Base-by-base conservation (phyloP, 2,113 vertebrate species). In the Gobius niger region DNA sequence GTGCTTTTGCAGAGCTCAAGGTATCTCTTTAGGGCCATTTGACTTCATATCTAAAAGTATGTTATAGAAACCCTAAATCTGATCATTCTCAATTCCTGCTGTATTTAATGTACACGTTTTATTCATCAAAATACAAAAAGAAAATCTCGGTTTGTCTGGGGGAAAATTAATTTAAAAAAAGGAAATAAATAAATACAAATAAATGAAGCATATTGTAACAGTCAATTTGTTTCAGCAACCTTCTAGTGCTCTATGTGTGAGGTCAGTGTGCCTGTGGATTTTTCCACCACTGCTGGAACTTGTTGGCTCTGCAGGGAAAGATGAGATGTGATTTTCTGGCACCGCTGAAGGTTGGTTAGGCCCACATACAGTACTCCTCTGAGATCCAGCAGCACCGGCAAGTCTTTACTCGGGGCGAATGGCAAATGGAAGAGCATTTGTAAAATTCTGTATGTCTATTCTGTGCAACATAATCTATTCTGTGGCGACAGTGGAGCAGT, bases 391-490 rank as follows among this genome's bases (percentile, higher is more conserved):
- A 62, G 66, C 68, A 57, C 9, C 51, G 78, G 75, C 78, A 69
- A 81, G 54, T 62, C 65, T 80, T 59, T 74, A 70, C 77, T 84
- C 68, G 0, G 73, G 82, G 78, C 63, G 72, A 85, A 73, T 80
- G 61, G 67, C 79, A 74, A 44, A 11, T 7, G 40, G 57, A 40
- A 60, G 14, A 60, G 52, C 24, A 60, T 66, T 42, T 81, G 44
- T 54, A 77, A 82, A 77, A 70, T 57, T 65, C 60, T 34, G 24
- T 34, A 34, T 24, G 44, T 71, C 69, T 72, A 63, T 76, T 68
- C 67, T 61, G 64, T 65, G 54, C 34, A 5, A 19, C 56, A 54
- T 70, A 24, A 24, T 24, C 24, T 24, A 24, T 24, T 24, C 24
- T 24, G 24, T 1, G 24, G 24, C 24, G 24, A 24, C 24, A 24